Evolutionary conservation across 2,113 vertebrate species (phyloP), one percentile per base, ranked within the genome.

Genomic region (Circaetus cinerascens): DNA sequence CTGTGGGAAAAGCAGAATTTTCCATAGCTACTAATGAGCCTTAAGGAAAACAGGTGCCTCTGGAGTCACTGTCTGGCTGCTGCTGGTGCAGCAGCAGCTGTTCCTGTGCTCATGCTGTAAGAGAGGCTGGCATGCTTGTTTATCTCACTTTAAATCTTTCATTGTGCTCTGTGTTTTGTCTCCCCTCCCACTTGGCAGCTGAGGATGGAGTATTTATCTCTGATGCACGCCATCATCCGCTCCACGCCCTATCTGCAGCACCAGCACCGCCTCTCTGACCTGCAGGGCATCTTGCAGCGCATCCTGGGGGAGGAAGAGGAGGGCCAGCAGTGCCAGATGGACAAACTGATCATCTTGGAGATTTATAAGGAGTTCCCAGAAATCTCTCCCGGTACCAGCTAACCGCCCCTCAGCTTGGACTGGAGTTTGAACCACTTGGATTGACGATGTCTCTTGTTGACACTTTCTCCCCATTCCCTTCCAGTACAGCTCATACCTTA

Each of bases 181-280:
- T 93, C 90, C 66, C 79, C 95, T 85, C 88, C 81, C 90, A n/a
- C 90, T 86, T 92, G 93, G 63, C 98, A 99, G 99, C 97, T 99
- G 95, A 98, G 99, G 86, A 99, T 99, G 99, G 99, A 99, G 97
- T 99, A 99, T 96, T 98, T 99, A 10, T 99, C 99, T 66, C 98
- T 99, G 97, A 99, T 99, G 99, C 99, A 99, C 46, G 98, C 99
- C 21, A 99, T 99, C 95, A 98, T 99, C 76, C 98, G 99, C 97
- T 99, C 99, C 83, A 99, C 99, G 0, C 98, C 99, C 91, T 99
- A 99, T 96, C 97, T 99, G 62, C 99, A 99, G 97, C 99, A 99
- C 96, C 98, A 98, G 94, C 99, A 99, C 97, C 99, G 99, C 41
- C 97, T 99, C 8, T 32, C 98, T 0, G 99, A 99, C 98, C 98